A percentile compares a stretch with the other conserved stretches of the same genome.
Evolutionary conservation across 2,888 invertebrate genomes (phyloP).

Genomic region (Agriopis aurantiaria): DNA sequence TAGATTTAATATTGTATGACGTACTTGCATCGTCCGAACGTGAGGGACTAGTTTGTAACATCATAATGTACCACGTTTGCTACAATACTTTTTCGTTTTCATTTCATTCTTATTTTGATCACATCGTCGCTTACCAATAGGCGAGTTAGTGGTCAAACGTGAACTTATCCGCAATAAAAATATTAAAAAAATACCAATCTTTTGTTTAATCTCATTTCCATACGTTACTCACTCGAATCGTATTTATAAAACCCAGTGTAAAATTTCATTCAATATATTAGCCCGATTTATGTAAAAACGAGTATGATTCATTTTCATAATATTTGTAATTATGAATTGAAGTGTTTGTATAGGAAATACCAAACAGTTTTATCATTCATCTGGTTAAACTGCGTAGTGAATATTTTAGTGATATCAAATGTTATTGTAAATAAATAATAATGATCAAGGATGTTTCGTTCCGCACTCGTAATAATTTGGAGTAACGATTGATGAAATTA

Average conservation of each 20-base stretch:
- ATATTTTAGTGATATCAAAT: constrained; percentile 5
- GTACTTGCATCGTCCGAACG: too few relatives aligned
- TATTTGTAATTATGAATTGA: constrained; percentile 13
- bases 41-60: too few relatives aligned
- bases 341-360: constrained; percentile 22
- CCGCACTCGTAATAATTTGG: neutral
- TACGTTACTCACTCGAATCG: neutral
- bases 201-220: neutral
- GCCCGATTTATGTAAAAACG: neutral
- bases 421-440: neutral
- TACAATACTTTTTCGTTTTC: too few relatives aligned
- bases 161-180: too few relatives aligned
- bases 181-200: neutral
- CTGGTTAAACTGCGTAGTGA: constrained; percentile 7
- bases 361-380: constrained; percentile 12
- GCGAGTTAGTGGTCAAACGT: too few relatives aligned
- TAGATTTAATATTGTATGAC: too few relatives aligned
- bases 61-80: too few relatives aligned
- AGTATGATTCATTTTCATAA: constrained; percentile 6
- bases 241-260: neutral
- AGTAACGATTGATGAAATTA: too few relatives aligned
- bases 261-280: neutral
- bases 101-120: too few relatives aligned
- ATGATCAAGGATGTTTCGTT: neutral
- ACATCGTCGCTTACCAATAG: too few relatives aligned